Evolutionary conservation across 2,797 vertebrate species (phyloP), one percentile per base, ranked within the genome.

Genomic region (Fistularia tabacaria): DNA sequence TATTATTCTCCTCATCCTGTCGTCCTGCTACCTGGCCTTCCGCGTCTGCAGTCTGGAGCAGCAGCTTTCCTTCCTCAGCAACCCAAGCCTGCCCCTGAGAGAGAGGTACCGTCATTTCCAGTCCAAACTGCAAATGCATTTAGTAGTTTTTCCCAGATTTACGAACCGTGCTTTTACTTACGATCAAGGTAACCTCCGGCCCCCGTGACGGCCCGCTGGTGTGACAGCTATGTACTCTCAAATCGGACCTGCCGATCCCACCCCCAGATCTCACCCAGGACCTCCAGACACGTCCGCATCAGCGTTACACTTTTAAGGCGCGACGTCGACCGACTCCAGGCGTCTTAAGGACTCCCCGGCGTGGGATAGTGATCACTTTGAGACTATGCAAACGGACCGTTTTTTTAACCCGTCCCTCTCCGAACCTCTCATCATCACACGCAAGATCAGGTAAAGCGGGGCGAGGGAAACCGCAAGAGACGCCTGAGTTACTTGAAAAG

Each of bases 31-130:
- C 67, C 87, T 98, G 91, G 95, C 94, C 0, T 95, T 96, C 70
- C 92, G 95, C n/a, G 95, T 98, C 71, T 98, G 94, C 83, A 93
- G 88, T 59, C 88, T 98, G 87, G 95, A 98, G 80, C 94, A 96
- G 81, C 94, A 95, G 77, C 87, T 98, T 51, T 93, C 92, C 61
- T 93, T 93, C 69, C 89, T 92, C 64, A 88, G 81, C 66, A 90
- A 90, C 59, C 88, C 90, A 10, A 76, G 80, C 1, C 71, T 89
- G 71, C 86, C 88, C 46, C 76, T 89, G 54, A 85, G 85, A 74
- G 88, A 91, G 81, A 95, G 93, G 93, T 94, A 14, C 45, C 10
- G 14, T 52, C 51, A 41, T 12, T 53, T 14, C 14, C 10, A n/a
- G n/a, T n/a, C n/a, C n/a, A n/a, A n/a, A 39, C 38, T 14, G 9